Evolutionary conservation across 2,797 vertebrate species (phyloP).

Genomic region (Novumbra hubbsi): DNA sequence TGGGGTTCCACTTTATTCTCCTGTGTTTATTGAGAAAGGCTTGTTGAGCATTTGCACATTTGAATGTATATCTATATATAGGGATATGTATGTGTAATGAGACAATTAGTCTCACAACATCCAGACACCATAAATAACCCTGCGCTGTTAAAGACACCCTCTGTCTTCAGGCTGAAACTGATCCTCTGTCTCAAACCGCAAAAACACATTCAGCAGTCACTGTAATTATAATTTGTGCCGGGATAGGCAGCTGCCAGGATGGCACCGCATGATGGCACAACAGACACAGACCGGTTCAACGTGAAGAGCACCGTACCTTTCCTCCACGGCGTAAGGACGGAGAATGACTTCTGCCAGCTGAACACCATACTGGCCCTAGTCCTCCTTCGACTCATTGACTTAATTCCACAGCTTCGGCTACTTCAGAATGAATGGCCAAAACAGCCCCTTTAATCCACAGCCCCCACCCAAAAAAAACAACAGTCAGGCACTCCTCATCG

Average conservation of each 20-base stretch:
- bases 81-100: neutral
- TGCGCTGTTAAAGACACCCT: constrained; percentile 16
- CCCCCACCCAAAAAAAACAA: neutral
- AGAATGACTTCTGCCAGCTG: constrained; percentile 78
- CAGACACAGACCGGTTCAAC: neutral
- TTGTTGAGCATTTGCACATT: neutral
- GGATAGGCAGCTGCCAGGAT: constrained; percentile 1
- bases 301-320: constrained; percentile 73
- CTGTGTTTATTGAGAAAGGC: constrained; percentile 13
- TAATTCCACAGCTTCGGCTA: constrained; percentile 23
- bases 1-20: neutral
- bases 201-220: constrained; percentile 26
- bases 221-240: constrained; percentile 24
- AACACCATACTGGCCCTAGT: constrained; percentile 70
- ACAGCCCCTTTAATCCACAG: constrained; percentile 21
- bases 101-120: constrained; percentile 3
- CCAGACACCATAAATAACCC: neutral
- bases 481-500: neutral
- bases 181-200: constrained; percentile 25
- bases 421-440: constrained; percentile 16
- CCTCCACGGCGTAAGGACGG: constrained; percentile 75
- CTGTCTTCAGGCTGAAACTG: constrained; percentile 8
- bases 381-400: constrained; percentile 65
- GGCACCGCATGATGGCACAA: neutral
- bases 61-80: neutral